A percentile compares a stretch with the other conserved stretches of the same genome.
Conservation (phyloP, 1,140 invertebrate genomes). For the Brachionus rubens region DNA sequence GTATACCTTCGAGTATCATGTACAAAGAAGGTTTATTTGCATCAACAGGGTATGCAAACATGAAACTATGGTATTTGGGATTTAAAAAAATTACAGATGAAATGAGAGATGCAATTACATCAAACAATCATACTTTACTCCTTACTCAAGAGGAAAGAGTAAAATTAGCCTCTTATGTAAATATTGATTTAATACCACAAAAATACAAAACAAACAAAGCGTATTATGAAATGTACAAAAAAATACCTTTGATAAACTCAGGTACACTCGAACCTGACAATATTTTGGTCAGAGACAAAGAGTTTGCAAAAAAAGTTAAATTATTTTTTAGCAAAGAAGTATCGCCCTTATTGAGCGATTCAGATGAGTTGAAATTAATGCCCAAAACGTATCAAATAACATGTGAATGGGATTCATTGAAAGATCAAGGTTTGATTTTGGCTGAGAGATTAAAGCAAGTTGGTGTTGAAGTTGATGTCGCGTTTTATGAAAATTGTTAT, state of each 20-base stretch:
- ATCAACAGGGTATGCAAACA: not conserved
- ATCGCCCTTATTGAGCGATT: not conserved
- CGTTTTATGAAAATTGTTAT: constrained; percentile 17
- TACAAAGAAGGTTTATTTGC: not conserved
- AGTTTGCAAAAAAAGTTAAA: not conserved
- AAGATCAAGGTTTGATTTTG: constrained; percentile 3
- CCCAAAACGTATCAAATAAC: constrained; percentile 18
- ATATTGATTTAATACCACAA: not conserved
- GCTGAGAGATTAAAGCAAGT: not conserved
- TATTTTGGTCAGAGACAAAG: not conserved
- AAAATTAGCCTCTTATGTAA: not conserved
- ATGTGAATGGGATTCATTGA: constrained; percentile 29
- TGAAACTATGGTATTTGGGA: constrained; percentile 32
- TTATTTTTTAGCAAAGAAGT: not conserved
- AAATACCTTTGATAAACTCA: not conserved
- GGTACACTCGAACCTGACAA: not conserved
- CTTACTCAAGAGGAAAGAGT: not conserved
- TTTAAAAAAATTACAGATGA: not conserved
- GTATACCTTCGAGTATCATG: not conserved
- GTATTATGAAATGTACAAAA: constrained; percentile 1
- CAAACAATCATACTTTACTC: constrained; percentile 16
- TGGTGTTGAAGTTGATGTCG: constrained; percentile 30
- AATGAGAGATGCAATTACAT: not conserved
- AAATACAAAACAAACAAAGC: not conserved
- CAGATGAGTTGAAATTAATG: not conserved